A percentile compares a stretch with the other conserved stretches of the same genome.
These are phyloP conservation scores for Drosophila rellima DNA, from an alignment of 2,888 invertebrate species.

Conservation along the genomic window DNA sequence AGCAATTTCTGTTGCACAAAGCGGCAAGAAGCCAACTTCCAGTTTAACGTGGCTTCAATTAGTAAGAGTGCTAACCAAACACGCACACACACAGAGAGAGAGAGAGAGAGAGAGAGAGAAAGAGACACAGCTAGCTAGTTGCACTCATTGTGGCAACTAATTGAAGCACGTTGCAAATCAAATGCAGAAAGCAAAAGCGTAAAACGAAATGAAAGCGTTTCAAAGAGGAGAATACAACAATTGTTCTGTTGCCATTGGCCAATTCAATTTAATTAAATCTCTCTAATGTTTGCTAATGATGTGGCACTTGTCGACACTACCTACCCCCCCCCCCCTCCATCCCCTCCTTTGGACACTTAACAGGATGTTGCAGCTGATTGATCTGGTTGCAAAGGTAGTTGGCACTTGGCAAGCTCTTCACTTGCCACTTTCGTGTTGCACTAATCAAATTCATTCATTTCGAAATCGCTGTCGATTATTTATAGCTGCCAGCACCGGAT, in stretches of 20 bases:
- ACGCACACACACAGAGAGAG: slow-evolving; percentile 1
- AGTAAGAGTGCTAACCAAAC: slow-evolving; percentile 44
- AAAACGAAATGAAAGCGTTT: slow-evolving; percentile 41
- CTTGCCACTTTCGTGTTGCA: slow-evolving; percentile 18
- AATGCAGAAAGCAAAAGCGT: slow-evolving; percentile 35
- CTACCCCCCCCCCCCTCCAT: background rate
- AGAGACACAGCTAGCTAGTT: background rate
- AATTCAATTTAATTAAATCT: slow-evolving; percentile 77
- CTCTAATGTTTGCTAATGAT: slow-evolving; percentile 69
- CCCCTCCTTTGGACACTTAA: slow-evolving; percentile 24
- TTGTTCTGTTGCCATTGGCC: slow-evolving; percentile 57
- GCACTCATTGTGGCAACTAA: slow-evolving; percentile 46
- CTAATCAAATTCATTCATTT: slow-evolving; percentile 73
- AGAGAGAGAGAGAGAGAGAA: background rate
- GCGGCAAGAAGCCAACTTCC: slow-evolving; percentile 18
- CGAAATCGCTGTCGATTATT: slow-evolving; percentile 63
- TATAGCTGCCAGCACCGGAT: slow-evolving; percentile 63
- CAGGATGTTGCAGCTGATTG: slow-evolving; percentile 41
- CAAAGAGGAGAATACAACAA: slow-evolving; percentile 43
- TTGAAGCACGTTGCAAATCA: slow-evolving; percentile 52
- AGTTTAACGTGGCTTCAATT: slow-evolving; percentile 45
- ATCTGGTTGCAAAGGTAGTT: slow-evolving; percentile 17
- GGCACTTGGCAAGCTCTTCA: slow-evolving; percentile 2
- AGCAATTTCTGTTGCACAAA: slow-evolving; percentile 51
- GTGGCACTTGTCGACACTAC: slow-evolving; percentile 40